Conservation (phyloP, 2,113 vertebrate genomes). For the Aegotheles bennettii region DNA sequence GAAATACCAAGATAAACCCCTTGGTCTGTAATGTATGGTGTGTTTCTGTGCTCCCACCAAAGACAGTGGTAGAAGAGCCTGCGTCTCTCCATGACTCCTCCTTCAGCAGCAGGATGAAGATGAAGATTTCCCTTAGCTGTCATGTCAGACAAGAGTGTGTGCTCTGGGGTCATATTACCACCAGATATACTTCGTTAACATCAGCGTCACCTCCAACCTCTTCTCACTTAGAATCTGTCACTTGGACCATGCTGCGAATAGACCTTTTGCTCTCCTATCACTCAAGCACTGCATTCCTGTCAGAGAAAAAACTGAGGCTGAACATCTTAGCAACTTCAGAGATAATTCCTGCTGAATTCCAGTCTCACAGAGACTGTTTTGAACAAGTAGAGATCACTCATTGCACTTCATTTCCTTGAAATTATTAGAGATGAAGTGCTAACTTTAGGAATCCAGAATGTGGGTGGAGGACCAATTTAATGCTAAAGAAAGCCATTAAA, state of each 20-base stretch:
- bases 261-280: constrained; percentile 37
- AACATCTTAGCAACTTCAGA: not conserved
- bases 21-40: not conserved
- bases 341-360: not conserved
- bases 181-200: constrained; percentile 12
- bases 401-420: not conserved
- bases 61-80: not conserved
- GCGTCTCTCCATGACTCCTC: not conserved
- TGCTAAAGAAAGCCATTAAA: not conserved
- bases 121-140: not conserved
- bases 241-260: not conserved
- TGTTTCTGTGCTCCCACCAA: not conserved
- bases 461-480: not conserved
- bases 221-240: constrained; percentile 15
- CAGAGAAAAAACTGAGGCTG: not conserved
- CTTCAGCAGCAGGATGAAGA: not conserved
- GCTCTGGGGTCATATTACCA: not conserved
- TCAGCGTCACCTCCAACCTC: not conserved
- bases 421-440: not conserved
- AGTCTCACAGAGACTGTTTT: not conserved
- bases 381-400: not conserved
- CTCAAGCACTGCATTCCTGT: not conserved
- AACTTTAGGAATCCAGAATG: not conserved
- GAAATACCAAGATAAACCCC: not conserved
- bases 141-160: not conserved